phyloP scores from a whole-genome alignment of 2,797 vertebrate genomes.

The Discoglossus pictus region DNA sequence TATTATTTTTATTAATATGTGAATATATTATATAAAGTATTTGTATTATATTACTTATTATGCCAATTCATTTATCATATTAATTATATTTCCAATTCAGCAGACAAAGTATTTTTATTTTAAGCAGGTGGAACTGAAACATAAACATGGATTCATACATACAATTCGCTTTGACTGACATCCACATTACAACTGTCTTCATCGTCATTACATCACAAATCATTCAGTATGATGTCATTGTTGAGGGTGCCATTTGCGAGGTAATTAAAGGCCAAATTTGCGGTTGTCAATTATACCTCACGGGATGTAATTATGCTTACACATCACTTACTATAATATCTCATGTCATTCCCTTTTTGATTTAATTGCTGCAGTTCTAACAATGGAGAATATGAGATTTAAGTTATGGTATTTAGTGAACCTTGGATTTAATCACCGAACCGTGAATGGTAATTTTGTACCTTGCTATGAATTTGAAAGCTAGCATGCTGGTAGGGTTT shows the following conservation, averaged over 20 bases:
- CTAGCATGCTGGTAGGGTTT: not conserved
- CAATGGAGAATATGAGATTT: constrained; percentile 3
- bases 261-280: constrained; percentile 19
- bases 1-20: no score
- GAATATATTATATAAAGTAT: no score
- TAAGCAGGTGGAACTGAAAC: no score
- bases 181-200: not conserved
- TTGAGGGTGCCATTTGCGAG: constrained; percentile 22
- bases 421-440: constrained; percentile 2
- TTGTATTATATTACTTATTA: no score
- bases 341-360: not conserved
- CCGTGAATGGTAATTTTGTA: constrained; percentile 15
- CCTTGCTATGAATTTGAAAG: not conserved
- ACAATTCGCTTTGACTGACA: no score
- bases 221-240: constrained; percentile 22
- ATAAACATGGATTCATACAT: no score
- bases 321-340: constrained; percentile 11
- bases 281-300: constrained; percentile 1
- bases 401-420: not conserved
- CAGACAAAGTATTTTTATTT: no score
- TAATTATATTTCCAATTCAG: no score
- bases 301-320: constrained; percentile 11
- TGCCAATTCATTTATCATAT: no score
- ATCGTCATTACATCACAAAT: constrained; percentile 9
- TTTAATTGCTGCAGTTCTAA: constrained; percentile 7